Evolutionary conservation across 2,113 vertebrate genomes (phyloP), one percentile per base, ranked within the genome.

Genomic region (Mus spicilegus): DNA sequence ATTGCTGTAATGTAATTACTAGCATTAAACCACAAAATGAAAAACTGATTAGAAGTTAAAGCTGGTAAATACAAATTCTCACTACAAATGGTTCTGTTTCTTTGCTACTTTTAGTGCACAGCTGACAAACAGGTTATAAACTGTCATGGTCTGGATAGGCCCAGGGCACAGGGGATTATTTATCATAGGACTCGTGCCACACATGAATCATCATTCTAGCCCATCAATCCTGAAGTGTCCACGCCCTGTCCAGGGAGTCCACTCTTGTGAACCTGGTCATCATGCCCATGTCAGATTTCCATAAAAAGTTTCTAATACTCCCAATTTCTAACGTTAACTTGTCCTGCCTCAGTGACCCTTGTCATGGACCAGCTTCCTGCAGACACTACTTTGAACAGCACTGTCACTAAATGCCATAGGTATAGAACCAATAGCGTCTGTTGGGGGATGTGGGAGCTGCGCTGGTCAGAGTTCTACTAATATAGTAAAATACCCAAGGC

Each of bases 11-110:
- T 69, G n/a, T 36, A 96, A 46, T 72, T 26, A 89, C 70, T 51
- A 67, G 36, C 24, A 19, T 82, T 90, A 92, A 93, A 82, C 1
- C 30, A 69, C 78, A 88, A 89, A 69, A 73, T 39, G 51, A 92
- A 81, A 91, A 95, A 1, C 16, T 70, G n/a, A 84, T 88, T 91
- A 87, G 73, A 92, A 95, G 24, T 58, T 46, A 69, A 94, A 96
- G 67, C 17, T 46, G 67, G 7, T 67, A 63, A 77, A 82, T 58
- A 22, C 51, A 77, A 61, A 61, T 56, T 93, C 46, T 81, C 81
- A 92, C 61, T 95, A 95, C 7, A 88, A 89, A 63, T 19, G 49
- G 49, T 92, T 77, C 73, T 11, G 63, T 42, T 49, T 58, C n/a
- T n/a, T 46, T 51, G 82, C 54, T 1, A 56, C 54, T 61, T 87